Base-by-base conservation (phyloP, 1,140 invertebrate species). In the Cydia strobilella region DNA sequence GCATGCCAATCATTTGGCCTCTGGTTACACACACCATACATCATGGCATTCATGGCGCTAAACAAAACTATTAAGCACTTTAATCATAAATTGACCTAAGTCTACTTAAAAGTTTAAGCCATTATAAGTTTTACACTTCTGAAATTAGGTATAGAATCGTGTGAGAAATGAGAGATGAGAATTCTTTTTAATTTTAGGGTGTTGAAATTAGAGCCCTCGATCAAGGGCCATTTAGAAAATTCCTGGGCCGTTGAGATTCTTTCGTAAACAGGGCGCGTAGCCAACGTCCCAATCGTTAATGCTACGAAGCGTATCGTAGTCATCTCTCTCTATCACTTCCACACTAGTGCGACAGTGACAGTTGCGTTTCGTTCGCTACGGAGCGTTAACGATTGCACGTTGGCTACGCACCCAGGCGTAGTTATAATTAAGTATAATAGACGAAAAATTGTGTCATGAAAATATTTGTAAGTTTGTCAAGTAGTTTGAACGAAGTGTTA, bases 1-100 rank as follows among this genome's bases (percentile, higher is more conserved):
- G 54, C 54, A 59, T 23, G 54, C 54, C 54, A 59, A 59, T 59
- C 54, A 59, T 59, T 59, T 18, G 48, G 48, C 48, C 54, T 59
- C 54, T 18, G 1, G 2, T 51, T 51, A 51, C 54, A 54, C n/a
- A 59, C 20, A 59, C 54, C 54, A 59, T 59, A 59, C 54, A 59
- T 59, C 54, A 59, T 23, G 54, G 54, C 54, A 20, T 20, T 59
- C 54, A 59, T 23, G 54, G 54, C 54, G 54, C 54, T 59, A 59
- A 59, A 59, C 54, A 59, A 20, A 59, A 59, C 54, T 59, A 12
- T n/a, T n/a, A n/a, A n/a, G n/a, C 18, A 20, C 54, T 10, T 23
- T 23, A 59, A 23, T 9, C 54, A 10, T n/a, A 20, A 9, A 59
- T 1, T 23, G 54, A 23, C 54, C 7, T 13, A 23, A 10, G 18